Evolutionary conservation across 2,888 invertebrate genomes (phyloP).

Genomic region (Nymphalis polychloros): DNA sequence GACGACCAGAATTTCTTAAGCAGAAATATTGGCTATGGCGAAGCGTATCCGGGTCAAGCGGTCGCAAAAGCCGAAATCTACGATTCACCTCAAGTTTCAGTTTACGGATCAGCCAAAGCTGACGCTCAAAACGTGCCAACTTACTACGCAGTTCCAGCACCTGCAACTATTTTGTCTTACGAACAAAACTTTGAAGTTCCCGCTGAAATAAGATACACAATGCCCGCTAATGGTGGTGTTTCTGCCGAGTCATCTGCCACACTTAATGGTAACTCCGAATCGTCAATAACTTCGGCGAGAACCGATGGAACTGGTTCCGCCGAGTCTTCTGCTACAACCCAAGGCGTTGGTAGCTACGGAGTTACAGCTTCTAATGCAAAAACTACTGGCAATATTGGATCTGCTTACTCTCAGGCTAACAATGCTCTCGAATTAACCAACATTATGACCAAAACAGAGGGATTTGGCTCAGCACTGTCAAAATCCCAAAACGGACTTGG

Average conservation of each 20-base stretch:
- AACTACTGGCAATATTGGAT: constrained; percentile 52
- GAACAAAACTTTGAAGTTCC: constrained; percentile 63
- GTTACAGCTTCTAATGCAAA: constrained; percentile 61
- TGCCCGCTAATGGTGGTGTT: constrained; percentile 39
- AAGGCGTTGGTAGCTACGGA: constrained; percentile 52
- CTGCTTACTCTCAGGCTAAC: constrained; percentile 62
- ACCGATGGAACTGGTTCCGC: constrained; percentile 58
- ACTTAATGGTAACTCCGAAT: constrained; percentile 53
- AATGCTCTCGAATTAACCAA: constrained; percentile 52
- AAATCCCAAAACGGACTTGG: constrained; percentile 51
- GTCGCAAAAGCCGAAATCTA: constrained; percentile 53
- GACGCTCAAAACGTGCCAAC: constrained; percentile 47
- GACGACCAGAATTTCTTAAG: constrained; percentile 38
- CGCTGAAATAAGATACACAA: constrained; percentile 46
- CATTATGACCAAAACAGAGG: constrained; percentile 55
- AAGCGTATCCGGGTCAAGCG: constrained; percentile 54
- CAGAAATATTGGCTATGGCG: constrained; percentile 50
- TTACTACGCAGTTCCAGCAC: constrained; percentile 62
- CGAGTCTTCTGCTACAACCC: constrained; percentile 59
- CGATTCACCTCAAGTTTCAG: constrained; percentile 45
- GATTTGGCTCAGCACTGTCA: constrained; percentile 54
- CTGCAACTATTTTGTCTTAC: constrained; percentile 64
- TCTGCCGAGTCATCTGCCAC: constrained; percentile 60
- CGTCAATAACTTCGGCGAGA: constrained; percentile 54
- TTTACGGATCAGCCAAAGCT: constrained; percentile 46